Percentiles rank a stretch among this genome's conserved stretches.
Conservation (phyloP, 2,888 invertebrate genomes). For the Phalangium opilio region DNA sequence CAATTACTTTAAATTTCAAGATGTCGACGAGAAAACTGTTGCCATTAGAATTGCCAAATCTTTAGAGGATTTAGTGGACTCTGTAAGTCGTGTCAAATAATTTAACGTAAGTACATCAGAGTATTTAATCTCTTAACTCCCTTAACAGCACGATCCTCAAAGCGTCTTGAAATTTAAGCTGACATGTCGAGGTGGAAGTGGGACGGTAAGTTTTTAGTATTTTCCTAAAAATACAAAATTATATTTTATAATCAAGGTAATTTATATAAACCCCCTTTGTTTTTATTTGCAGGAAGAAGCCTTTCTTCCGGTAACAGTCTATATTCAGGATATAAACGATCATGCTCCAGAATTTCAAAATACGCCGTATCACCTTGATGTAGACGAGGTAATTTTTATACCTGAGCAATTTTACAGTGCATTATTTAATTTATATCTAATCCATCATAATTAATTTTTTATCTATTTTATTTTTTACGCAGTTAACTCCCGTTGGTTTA, state of each 20-base stretch:
- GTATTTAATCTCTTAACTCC: not conserved
- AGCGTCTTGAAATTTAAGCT: constrained; percentile 25
- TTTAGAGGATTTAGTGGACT: constrained; percentile 61
- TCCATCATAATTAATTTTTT: not conserved
- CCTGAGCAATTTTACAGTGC: not conserved
- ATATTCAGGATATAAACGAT: constrained; percentile 76
- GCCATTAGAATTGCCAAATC: constrained; percentile 58
- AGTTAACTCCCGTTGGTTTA: constrained; percentile 42
- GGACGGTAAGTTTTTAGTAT: constrained; percentile 21
- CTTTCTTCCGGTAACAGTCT: constrained; percentile 60
- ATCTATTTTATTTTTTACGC: not conserved
- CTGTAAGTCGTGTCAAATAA: constrained; percentile 18
- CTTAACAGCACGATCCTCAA: constrained; percentile 23
- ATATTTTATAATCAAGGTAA: not conserved
- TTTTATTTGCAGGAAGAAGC: constrained; percentile 49
- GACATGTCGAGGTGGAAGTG: constrained; percentile 23
- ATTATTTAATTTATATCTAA: not conserved
- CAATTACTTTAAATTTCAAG: constrained; percentile 50
- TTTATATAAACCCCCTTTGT: not conserved
- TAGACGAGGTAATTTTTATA: constrained; percentile 34
- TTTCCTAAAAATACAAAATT: not conserved
- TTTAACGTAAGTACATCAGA: too few relatives aligned
- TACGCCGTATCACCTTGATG: constrained; percentile 58
- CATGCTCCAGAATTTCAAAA: constrained; percentile 54
- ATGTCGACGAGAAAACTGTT: constrained; percentile 59